These are phyloP conservation scores for Zootoca vivipara DNA, from an alignment of 2,113 vertebrate species.

Conservation along the genomic window DNA sequence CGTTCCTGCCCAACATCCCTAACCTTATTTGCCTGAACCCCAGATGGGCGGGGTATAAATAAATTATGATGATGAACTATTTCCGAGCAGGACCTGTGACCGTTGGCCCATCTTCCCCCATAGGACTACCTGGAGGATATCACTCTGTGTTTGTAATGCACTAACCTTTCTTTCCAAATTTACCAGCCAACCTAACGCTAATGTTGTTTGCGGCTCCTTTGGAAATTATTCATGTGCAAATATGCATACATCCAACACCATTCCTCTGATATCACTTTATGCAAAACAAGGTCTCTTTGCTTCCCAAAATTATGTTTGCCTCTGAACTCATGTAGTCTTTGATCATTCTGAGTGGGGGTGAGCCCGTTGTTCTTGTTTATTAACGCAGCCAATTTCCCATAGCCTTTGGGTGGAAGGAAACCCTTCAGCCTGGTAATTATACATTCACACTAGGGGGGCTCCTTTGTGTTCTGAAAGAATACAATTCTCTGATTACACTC, in stretches of 20 bases:
- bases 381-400: constrained; percentile 56
- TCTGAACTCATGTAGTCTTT: constrained; percentile 66
- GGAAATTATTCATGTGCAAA: constrained; percentile 59
- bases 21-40: too few relatives aligned
- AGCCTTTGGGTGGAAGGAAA: constrained; percentile 62
- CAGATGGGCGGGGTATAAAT: too few relatives aligned
- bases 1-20: too few relatives aligned
- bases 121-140: neutral
- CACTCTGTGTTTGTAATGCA: neutral
- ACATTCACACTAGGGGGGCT: constrained; percentile 63
- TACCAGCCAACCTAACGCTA: constrained; percentile 23
- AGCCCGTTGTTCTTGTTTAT: constrained; percentile 68
- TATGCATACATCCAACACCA: constrained; percentile 25
- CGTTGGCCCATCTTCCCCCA: neutral
- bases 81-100: neutral
- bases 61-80: neutral
- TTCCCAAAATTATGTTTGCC: constrained; percentile 56
- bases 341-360: constrained; percentile 64
- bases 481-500: constrained; percentile 71
- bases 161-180: constrained; percentile 24
- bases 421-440: constrained; percentile 67
- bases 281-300: constrained; percentile 57
- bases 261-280: constrained; percentile 66
- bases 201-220: constrained; percentile 26
- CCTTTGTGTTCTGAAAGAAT: constrained; percentile 75